phyloP scores from a whole-genome alignment of 2,113 vertebrate species.

The Colinus virginianus region DNA sequence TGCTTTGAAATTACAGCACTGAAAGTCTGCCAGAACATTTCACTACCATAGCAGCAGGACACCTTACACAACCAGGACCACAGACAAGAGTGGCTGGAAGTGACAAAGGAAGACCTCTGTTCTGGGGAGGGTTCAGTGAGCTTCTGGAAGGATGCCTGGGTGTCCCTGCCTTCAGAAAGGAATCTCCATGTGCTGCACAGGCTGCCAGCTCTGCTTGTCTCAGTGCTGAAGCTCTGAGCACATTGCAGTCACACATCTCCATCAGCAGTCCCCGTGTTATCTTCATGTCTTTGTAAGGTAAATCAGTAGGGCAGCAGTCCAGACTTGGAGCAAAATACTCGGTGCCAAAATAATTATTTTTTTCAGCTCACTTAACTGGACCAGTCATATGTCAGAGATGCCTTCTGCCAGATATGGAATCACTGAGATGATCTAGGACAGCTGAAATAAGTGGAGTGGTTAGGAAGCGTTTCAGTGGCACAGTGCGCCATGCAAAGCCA shows the following conservation, averaged over 20 bases:
- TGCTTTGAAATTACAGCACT: background rate
- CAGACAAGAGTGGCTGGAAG: background rate
- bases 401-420: background rate
- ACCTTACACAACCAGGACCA: fast-evolving
- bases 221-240: background rate
- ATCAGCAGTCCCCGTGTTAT: background rate
- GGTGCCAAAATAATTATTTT: background rate
- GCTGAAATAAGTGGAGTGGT: background rate
- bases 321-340: background rate
- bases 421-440: background rate
- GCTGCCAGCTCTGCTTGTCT: background rate
- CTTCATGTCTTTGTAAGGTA: background rate
- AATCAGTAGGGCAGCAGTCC: background rate
- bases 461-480: background rate
- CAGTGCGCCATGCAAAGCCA: background rate
- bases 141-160: background rate
- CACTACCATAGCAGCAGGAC: background rate
- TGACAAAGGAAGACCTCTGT: fast-evolving
- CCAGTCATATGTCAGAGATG: background rate
- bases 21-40: background rate
- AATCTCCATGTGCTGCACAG: fast-evolving
- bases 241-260: fast-evolving
- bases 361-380: background rate
- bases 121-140: background rate
- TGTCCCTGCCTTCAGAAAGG: background rate